These are phyloP conservation scores for Saccostrea cuccullata DNA, from an alignment of 1,140 invertebrate genomes.

Conservation along the genomic window DNA sequence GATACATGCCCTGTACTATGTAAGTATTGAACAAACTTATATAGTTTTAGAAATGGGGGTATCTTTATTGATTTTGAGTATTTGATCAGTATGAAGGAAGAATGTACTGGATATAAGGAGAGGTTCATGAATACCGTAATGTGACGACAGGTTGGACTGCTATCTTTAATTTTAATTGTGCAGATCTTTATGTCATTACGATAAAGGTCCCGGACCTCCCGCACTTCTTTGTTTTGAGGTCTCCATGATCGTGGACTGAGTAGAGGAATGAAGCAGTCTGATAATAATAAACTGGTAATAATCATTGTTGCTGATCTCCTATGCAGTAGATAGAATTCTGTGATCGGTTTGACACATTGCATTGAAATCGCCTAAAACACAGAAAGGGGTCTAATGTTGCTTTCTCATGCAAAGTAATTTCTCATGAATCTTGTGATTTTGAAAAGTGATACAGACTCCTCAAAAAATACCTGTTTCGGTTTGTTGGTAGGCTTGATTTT, in stretches of 20 bases:
- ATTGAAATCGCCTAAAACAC: neutral
- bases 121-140: neutral
- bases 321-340: neutral
- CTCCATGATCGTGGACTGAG: neutral
- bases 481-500: too few species aligned
- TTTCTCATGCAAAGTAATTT: neutral
- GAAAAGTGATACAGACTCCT: neutral
- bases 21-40: neutral
- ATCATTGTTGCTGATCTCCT: neutral
- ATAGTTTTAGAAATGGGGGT: neutral
- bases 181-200: neutral
- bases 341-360: neutral
- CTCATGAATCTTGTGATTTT: neutral
- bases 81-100: neutral
- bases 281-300: neutral
- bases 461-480: neutral
- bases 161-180: neutral
- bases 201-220: neutral
- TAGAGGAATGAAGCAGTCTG: neutral
- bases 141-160: conserved; percentile 8
- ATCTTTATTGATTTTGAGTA: conserved; percentile 12
- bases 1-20: neutral
- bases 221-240: neutral
- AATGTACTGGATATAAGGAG: neutral
- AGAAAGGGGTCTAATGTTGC: neutral